These are phyloP conservation scores for Gracilinanus agilis DNA, from an alignment of 2,113 vertebrate genomes.

Conservation along the genomic window DNA sequence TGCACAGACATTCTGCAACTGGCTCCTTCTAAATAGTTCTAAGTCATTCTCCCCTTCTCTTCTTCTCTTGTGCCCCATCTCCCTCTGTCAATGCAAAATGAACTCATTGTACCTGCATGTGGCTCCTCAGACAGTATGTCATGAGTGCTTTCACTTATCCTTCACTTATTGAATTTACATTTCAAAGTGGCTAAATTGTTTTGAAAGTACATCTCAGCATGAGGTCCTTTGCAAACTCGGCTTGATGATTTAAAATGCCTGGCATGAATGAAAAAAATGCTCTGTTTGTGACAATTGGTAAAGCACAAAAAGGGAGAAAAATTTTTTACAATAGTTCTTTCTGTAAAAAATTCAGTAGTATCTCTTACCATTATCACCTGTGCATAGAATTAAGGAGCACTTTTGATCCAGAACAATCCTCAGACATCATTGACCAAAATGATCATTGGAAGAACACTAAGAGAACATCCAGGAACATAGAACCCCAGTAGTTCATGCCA, in stretches of 20 bases:
- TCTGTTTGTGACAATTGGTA: conserved; percentile 63
- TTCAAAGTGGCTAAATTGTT: conserved; percentile 81
- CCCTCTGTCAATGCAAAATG: conserved; percentile 68
- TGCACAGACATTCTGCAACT: background rate
- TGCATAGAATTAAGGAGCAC: conserved; percentile 11
- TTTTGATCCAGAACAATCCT: background rate
- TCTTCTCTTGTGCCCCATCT: conserved; percentile 44
- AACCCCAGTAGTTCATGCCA: background rate
- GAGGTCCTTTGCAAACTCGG: conserved; percentile 66
- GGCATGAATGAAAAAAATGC: conserved; percentile 58
- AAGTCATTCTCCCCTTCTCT: background rate
- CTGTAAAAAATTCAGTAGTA: background rate
- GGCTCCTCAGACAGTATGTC: conserved; percentile 66
- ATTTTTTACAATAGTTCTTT: conserved; percentile 23
- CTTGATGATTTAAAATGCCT: conserved; percentile 74
- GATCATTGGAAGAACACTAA: background rate
- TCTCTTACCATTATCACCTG: conserved; percentile 24
- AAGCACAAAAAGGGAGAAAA: conserved; percentile 63
- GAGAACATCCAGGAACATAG: background rate
- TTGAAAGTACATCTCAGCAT: conserved; percentile 76
- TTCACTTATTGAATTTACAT: conserved; percentile 79
- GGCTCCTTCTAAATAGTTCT: conserved; percentile 55
- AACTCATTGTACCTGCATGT: conserved; percentile 74
- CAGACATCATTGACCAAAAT: background rate
- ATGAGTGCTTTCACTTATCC: conserved; percentile 61